A percentile compares a stretch with the other conserved stretches of the same genome.
phyloP scores from a whole-genome alignment of 2,797 vertebrate genomes.

The Dipus sagitta region DNA sequence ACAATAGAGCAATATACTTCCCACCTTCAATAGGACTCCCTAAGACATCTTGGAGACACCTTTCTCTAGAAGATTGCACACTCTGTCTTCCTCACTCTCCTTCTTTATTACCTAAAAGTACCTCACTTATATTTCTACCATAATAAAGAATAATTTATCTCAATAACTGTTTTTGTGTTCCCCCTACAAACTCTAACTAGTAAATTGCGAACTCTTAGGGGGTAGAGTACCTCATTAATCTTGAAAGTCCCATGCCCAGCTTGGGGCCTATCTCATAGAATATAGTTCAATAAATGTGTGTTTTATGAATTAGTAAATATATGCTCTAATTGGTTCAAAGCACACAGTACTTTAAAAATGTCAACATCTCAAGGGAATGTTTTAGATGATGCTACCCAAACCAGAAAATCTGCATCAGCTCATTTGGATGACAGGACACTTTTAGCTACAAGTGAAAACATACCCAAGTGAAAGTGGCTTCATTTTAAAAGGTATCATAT shows the following conservation, averaged over 20 bases:
- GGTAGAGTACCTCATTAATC: conserved; percentile 44
- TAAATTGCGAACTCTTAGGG: conserved; percentile 24
- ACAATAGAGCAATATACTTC: background rate
- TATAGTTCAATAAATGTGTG: conserved; percentile 56
- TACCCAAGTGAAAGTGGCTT: background rate
- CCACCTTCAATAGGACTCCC: background rate
- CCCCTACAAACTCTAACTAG: background rate
- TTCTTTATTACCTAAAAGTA: background rate
- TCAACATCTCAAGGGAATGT: conserved; percentile 5
- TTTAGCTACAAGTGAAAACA: conserved; percentile 42
- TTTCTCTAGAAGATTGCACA: background rate
- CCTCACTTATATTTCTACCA: background rate
- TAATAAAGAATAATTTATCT: background rate
- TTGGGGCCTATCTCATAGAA: background rate
- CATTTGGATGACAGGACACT: conserved; percentile 30
- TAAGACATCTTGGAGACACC: background rate
- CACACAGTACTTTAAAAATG: conserved; percentile 49
- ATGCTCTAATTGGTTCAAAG: conserved; percentile 45
- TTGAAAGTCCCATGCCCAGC: conserved; percentile 50
- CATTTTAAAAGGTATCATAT: background rate
- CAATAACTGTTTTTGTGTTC: conserved; percentile 7
- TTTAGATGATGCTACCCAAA: conserved; percentile 43
- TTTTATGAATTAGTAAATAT: conserved; percentile 69
- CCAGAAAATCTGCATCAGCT: conserved; percentile 47
- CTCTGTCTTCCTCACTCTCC: background rate